phyloP scores from a whole-genome alignment of 2,113 vertebrate genomes.

The Nibea albiflora region DNA sequence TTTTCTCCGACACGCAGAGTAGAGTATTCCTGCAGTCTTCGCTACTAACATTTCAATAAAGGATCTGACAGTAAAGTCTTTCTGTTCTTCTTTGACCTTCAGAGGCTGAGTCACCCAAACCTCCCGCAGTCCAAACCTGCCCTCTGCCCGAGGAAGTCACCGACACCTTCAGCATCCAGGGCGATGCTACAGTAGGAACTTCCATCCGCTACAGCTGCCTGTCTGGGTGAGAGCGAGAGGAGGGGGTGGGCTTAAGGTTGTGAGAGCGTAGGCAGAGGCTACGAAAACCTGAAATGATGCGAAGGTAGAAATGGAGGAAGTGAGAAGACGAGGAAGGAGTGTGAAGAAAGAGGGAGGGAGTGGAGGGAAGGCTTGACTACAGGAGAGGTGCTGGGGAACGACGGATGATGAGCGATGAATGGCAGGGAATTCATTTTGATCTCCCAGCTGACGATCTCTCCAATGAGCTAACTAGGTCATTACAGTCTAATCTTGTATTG shows the following conservation, averaged over 20 bases:
- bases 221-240: constrained; percentile 79
- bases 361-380: constrained; percentile 33
- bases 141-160: constrained; percentile 74
- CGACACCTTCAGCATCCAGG: constrained; percentile 77
- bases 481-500: constrained; percentile 73
- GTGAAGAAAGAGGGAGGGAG: constrained; percentile 57
- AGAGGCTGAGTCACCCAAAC: constrained; percentile 38
- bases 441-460: constrained; percentile 62
- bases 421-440: constrained; percentile 72
- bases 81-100: constrained; percentile 20
- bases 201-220: constrained; percentile 82
- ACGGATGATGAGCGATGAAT: constrained; percentile 60
- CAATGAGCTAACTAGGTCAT: constrained; percentile 75
- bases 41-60: background rate
- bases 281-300: constrained; percentile 53
- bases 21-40: background rate
- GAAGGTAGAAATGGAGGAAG: constrained; percentile 66
- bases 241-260: constrained; percentile 14
- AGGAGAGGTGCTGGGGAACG: constrained; percentile 44
- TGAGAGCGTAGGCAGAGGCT: constrained; percentile 40
- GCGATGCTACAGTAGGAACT: constrained; percentile 71
- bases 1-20: background rate
- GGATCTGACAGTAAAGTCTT: background rate
- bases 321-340: constrained; percentile 58
- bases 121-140: constrained; percentile 62